Percentiles rank a stretch among this genome's conserved stretches.
Conservation (phyloP, 2,113 vertebrate genomes). For the Ctenodactylus gundi region DNA sequence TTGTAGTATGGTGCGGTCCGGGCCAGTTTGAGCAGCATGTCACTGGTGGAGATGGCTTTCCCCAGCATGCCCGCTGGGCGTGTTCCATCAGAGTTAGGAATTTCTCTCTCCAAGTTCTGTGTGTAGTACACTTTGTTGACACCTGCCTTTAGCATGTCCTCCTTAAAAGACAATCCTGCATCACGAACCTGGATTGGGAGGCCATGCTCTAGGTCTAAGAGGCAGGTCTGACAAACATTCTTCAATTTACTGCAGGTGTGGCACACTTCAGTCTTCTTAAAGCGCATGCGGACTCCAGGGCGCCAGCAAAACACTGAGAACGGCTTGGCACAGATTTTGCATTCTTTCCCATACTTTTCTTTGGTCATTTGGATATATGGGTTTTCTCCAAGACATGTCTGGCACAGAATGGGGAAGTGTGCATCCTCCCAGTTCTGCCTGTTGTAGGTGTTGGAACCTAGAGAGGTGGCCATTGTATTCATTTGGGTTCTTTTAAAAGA, state of each 20-base stretch:
- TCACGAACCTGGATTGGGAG: too few species aligned
- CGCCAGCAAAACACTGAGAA: slow-evolving; percentile 99
- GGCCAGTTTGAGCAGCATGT: slow-evolving; percentile 98
- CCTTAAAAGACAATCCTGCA: too few species aligned
- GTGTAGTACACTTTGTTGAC: slow-evolving; percentile 99
- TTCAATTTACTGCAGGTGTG: slow-evolving; percentile 99
- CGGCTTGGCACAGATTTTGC: slow-evolving; percentile 98
- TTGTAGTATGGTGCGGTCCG: slow-evolving; percentile 98
- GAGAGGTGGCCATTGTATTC: too few species aligned
- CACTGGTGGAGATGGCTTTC: slow-evolving; percentile 94
- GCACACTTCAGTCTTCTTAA: slow-evolving; percentile 99
- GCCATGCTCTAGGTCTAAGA: too few species aligned
- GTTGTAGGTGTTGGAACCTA: too few species aligned
- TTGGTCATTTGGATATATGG: too few species aligned
- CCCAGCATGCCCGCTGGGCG: slow-evolving; percentile 93
- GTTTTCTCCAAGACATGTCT: too few species aligned
- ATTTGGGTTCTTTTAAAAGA: too few species aligned
- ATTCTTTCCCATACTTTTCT: slow-evolving; percentile 99
- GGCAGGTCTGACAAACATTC: too few species aligned
- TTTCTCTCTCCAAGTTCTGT: slow-evolving; percentile 99
- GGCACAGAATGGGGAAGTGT: too few species aligned
- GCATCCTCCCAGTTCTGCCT: too few species aligned
- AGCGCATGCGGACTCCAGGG: slow-evolving; percentile 97
- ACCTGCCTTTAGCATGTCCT: slow-evolving; percentile 97
- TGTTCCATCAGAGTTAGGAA: slow-evolving; percentile 95